A percentile compares a stretch with the other conserved stretches of the same genome.
Conservation (phyloP, 2,888 invertebrate genomes). For the Bhutanitis thaidina region DNA sequence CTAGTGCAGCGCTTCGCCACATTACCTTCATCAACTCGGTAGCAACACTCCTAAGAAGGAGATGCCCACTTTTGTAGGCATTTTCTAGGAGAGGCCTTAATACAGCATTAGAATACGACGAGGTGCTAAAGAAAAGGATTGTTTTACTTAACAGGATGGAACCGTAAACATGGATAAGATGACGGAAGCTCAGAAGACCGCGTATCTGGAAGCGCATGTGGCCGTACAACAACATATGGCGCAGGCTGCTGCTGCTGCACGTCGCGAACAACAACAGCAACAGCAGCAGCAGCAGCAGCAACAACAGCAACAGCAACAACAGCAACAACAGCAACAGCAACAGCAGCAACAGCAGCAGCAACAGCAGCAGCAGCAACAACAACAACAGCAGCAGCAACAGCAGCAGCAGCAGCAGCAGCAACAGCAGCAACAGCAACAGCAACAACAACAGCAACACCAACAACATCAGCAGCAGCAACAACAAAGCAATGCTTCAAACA, state of each 20-base stretch:
- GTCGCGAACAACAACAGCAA: conserved; percentile 71
- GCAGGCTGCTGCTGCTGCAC: conserved; percentile 82
- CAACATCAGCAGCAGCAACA: conserved; percentile 43
- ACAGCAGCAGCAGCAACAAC: conserved; percentile 41
- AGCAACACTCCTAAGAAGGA: too few species aligned
- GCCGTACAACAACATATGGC: conserved; percentile 89
- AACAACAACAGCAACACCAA: conserved; percentile 51
- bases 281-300: conserved; percentile 61
- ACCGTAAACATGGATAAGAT: conserved; percentile 88
- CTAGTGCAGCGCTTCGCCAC: too few species aligned
- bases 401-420: conserved; percentile 41
- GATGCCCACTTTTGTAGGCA: too few species aligned
- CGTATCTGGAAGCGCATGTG: conserved; percentile 87
- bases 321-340: conserved; percentile 58
- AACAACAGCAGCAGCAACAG: conserved; percentile 38
- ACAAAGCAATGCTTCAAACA: conserved; percentile 52
- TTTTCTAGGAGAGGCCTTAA: too few species aligned
- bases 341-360: conserved; percentile 56
- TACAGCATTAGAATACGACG: too few species aligned
- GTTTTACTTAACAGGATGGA: conserved; percentile 69
- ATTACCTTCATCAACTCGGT: too few species aligned
- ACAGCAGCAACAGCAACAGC: conserved; percentile 62
- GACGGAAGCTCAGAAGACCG: conserved; percentile 86
- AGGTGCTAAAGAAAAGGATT: too few species aligned
- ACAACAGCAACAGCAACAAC: conserved; percentile 66